Evolutionary conservation across 2,888 invertebrate species (phyloP).

Genomic region (Unio pictorum): DNA sequence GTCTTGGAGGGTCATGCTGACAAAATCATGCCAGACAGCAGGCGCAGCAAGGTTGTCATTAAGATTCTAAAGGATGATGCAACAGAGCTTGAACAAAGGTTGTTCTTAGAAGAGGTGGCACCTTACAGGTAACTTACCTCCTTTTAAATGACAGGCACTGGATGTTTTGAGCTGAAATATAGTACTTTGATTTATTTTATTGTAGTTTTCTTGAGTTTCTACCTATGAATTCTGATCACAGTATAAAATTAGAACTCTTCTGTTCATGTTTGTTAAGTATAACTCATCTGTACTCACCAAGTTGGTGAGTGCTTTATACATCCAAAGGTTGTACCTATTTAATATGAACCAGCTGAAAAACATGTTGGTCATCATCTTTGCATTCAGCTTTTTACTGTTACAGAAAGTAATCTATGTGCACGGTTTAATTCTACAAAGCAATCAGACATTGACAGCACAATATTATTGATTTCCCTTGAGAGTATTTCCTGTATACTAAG

Average conservation of each 20-base stretch:
- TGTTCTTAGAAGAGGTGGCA: constrained; percentile 84
- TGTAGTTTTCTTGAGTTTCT: neutral
- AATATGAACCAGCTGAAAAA: too few relatives aligned
- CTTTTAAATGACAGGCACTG: neutral
- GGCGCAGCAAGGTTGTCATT: constrained; percentile 79
- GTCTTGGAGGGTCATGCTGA: constrained; percentile 86
- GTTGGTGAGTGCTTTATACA: too few relatives aligned
- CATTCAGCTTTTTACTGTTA: too few relatives aligned
- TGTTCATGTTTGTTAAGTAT: too few relatives aligned
- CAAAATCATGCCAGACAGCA: constrained; percentile 69
- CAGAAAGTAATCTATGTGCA: too few relatives aligned
- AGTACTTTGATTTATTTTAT: neutral
- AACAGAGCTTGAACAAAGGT: constrained; percentile 81
- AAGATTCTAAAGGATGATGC: constrained; percentile 86
- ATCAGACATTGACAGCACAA: too few relatives aligned
- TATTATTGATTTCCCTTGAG: too few relatives aligned
- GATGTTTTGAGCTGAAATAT: neutral
- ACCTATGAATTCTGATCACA: neutral
- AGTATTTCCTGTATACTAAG: too few relatives aligned
- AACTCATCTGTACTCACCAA: too few relatives aligned
- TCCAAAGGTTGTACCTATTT: too few relatives aligned
- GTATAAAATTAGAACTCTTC: neutral
- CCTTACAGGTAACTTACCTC: constrained; percentile 73
- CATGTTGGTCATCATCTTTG: too few relatives aligned
- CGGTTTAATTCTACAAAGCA: too few relatives aligned